Conservation (phyloP, 2,797 vertebrate species). For the Hapalemur alaotrensis region DNA sequence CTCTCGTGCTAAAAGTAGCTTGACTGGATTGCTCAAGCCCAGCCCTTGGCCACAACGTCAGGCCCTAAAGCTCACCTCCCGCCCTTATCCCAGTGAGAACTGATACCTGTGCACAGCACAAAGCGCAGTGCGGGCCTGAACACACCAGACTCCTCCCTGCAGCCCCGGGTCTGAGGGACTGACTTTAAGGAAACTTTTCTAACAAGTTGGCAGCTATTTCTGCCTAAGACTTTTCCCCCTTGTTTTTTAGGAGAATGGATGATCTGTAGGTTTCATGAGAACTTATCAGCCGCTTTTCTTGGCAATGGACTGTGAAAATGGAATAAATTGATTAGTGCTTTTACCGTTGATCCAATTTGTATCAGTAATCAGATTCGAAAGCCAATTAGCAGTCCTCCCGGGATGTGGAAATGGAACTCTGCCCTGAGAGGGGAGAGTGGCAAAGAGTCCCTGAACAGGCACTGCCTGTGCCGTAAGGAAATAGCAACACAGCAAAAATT, state of each 20-base stretch:
- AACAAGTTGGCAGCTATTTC: neutral
- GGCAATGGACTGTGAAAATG: slow-evolving; percentile 1
- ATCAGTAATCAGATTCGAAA: slow-evolving; percentile 58
- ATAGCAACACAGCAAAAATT: neutral
- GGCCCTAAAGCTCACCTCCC: neutral
- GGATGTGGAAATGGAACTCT: neutral
- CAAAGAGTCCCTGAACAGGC: neutral
- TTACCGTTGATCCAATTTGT: slow-evolving; percentile 15
- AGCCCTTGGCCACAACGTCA: neutral
- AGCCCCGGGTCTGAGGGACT: neutral
- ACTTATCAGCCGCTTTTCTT: neutral
- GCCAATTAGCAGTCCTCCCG: neutral
- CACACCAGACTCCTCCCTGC: neutral
- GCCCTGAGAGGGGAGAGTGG: neutral
- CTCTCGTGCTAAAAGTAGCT: slow-evolving; percentile 2
- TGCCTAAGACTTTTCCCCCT: neutral
- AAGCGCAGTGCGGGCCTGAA: neutral
- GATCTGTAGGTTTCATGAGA: neutral
- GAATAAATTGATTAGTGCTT: slow-evolving; percentile 28
- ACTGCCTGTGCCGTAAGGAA: neutral
- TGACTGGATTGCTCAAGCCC: neutral
- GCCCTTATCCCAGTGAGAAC: neutral
- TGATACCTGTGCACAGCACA: neutral
- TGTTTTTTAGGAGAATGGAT: neutral
- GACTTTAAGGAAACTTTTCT: neutral